phyloP scores from a whole-genome alignment of 2,113 vertebrate genomes.

The Condylura cristata region DNA sequence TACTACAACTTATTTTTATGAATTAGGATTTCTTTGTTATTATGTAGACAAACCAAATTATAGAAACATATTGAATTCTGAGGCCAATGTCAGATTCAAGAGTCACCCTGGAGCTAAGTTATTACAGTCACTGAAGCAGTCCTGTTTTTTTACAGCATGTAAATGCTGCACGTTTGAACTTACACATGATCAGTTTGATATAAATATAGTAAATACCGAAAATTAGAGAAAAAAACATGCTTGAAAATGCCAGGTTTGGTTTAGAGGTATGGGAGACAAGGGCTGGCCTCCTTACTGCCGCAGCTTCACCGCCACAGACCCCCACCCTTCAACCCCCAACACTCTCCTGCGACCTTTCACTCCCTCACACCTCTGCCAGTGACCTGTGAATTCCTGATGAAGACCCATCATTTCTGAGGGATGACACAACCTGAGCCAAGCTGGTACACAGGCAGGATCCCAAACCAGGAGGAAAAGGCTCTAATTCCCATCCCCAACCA shows the following conservation, averaged over 20 bases:
- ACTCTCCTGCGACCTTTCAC: not conserved
- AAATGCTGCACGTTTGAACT: not conserved
- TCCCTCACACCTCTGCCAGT: not conserved
- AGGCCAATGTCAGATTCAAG: not conserved
- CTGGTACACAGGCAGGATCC: not conserved
- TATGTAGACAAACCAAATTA: not conserved
- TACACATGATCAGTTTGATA: not conserved
- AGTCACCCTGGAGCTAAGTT: not conserved
- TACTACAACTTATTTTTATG: not conserved
- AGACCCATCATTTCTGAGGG: not conserved
- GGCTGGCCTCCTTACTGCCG: not conserved
- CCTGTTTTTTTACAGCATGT: not conserved
- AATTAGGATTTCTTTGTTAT: slow-evolving; percentile 6
- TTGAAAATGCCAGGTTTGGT: not conserved
- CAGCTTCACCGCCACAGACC: not conserved
- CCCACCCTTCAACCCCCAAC: accelerated
- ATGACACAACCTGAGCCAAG: not conserved
- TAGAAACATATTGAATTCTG: not conserved
- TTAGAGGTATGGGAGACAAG: not conserved
- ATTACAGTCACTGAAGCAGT: not conserved
- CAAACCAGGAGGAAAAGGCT: not conserved
- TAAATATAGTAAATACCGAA: not conserved
- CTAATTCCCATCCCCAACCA: too few species aligned
- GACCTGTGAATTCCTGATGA: not conserved
- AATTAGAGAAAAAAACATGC: not conserved